These are phyloP conservation scores for Megalops atlanticus DNA, from an alignment of 2,113 vertebrate species.

Conservation along the genomic window DNA sequence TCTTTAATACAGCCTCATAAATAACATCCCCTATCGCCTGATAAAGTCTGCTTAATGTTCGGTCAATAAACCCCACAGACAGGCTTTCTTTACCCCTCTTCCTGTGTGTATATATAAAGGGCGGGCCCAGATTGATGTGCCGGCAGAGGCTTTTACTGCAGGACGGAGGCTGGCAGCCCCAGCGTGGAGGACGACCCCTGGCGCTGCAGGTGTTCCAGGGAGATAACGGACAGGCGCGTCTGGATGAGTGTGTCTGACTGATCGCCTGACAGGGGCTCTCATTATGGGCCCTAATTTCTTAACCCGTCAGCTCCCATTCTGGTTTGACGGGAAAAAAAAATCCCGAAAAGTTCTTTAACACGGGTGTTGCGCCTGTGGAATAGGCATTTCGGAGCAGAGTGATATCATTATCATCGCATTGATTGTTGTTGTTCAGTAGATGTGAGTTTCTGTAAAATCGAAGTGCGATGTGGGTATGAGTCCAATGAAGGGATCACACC, in stretches of 20 bases:
- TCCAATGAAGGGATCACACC: too few relatives aligned
- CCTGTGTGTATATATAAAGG: constrained; percentile 25
- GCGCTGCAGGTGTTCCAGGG: constrained; percentile 21
- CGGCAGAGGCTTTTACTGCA: background rate
- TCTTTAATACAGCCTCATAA: constrained; percentile 19
- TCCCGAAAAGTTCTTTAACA: background rate
- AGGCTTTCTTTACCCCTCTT: constrained; percentile 6
- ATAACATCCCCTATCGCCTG: constrained; percentile 26
- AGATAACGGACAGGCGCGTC: constrained; percentile 14
- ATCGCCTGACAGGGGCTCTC: background rate
- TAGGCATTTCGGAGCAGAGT: background rate
- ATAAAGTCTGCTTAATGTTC: constrained; percentile 40
- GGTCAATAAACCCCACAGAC: constrained; percentile 36
- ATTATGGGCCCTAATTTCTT: background rate
- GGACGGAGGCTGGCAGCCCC: background rate
- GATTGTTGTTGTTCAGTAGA: background rate
- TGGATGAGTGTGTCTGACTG: background rate
- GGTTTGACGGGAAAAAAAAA: background rate
- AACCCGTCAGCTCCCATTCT: background rate
- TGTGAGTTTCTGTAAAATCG: too few relatives aligned
- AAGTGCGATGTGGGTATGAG: too few relatives aligned
- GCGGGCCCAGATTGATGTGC: constrained; percentile 18
- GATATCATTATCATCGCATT: background rate
- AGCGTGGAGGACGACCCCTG: background rate
- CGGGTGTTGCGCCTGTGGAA: background rate